Conservation (phyloP, 2,797 vertebrate species). For the Apogon talboti region DNA sequence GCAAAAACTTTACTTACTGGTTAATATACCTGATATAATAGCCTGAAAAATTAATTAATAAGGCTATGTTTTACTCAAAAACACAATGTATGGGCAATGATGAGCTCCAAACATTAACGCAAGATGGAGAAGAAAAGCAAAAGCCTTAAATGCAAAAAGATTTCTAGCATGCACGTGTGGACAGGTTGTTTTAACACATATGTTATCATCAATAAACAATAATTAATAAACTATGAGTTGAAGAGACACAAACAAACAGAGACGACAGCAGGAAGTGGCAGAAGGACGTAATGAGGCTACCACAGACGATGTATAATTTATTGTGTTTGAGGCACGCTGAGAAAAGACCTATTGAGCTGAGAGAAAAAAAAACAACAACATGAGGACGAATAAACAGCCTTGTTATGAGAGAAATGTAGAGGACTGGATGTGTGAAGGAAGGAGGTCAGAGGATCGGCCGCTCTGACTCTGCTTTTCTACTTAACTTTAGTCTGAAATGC, state of each 20-base stretch:
- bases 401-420: conserved; percentile 9
- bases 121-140: too few species aligned
- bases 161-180: too few species aligned
- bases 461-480: not conserved
- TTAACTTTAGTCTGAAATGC: too few species aligned
- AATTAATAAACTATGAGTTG: not conserved
- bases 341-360: conserved; percentile 9
- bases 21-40: too few species aligned
- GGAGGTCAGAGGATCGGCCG: not conserved
- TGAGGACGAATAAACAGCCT: conserved; percentile 28
- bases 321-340: conserved; percentile 2
- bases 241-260: conserved; percentile 4
- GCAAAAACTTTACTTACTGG: too few species aligned
- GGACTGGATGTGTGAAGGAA: not conserved
- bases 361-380: conserved; percentile 10
- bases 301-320: conserved; percentile 45
- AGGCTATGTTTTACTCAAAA: too few species aligned
- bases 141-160: too few species aligned
- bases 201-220: conserved; percentile 16
- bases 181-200: not conserved
- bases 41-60: too few species aligned
- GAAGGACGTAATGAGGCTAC: conserved; percentile 52
- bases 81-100: too few species aligned
- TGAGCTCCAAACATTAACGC: too few species aligned
- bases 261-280: not conserved